Base-by-base conservation (phyloP, 2,113 vertebrate species). In the Semnornis frantzii region DNA sequence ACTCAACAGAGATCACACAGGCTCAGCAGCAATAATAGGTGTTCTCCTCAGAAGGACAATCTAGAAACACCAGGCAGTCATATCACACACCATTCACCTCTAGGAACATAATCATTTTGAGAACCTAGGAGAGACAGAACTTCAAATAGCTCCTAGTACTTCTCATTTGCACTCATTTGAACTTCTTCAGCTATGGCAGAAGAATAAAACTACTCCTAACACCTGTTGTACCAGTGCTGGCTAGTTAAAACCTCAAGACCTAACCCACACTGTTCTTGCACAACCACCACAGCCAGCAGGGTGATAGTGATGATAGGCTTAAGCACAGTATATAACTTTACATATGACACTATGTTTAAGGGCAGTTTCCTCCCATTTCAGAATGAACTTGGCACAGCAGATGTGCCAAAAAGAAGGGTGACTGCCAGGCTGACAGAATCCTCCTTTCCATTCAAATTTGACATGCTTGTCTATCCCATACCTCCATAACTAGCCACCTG, bases 401-500 rank as follows among this genome's bases (percentile, higher is more conserved):
- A 91, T 70, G 30, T 5, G 10, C 30, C 31, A 58, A 37, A 73
- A 83, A 66, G 12, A 46, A 79, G 15, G 9, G 50, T 1, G 2
- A 37, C 8, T 37, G 52, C 55, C 64, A 79, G 12, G 6, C 31
- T 65, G 48, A 39, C 16, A 87, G 28, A 31, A 71, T 18, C 14
- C 7, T 24, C 46, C 18, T 24, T 20, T 33, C 23, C 21, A 23
- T 12, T 27, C 82, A 88, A 80, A 92, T 48, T 9, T 28, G 39
- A 28, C 4, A 3, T 19, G 15, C 12, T 72, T 27, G 15, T 54
- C 87, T 65, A 75, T 34, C 27, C 60, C 44, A 42, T 4, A 50
- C 0, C 9, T 15, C 34, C 16, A 55, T 60, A 94, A 73, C 20
- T 2, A 73, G 39, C 17, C 0, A 0, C 8, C 23, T 73, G 25